Base-by-base conservation (phyloP, 2,797 vertebrate genomes). In the Sebastes matsubarae region DNA sequence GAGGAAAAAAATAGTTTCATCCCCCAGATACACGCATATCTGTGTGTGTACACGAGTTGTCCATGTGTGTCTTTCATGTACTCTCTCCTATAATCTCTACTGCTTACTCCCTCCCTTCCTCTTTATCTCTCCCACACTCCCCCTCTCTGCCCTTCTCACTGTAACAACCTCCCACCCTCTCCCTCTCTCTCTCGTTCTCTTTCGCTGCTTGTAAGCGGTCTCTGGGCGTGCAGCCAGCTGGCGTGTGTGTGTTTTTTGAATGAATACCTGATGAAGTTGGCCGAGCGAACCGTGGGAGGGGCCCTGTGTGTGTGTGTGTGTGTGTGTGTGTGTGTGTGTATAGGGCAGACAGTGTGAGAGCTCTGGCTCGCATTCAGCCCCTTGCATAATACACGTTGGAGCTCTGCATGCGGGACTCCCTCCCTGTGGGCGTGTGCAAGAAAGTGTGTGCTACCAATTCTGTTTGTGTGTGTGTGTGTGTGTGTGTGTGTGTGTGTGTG, bases 211-310 rank as follows among this genome's bases (percentile, higher is more conserved):
- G 85, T 90, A 84, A 92, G 85, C 94, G 83, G 84, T 91, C 92
- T 89, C 58, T 88, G 94, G 95, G 95, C 95, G 79, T 75, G 80
- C 89, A 90, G 96, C 96, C 96, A 95, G 92, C 85, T 94, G 94
- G 90, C 91, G 86, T 92, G 93, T 92, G 91, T 94, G 89, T 89
- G 91, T 93, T 95, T 95, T 95, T 94, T 97, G 96, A 97, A 97
- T 97, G 96, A 97, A 97, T 96, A 97, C 96, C 96, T 97, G 96
- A 97, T 97, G 95, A 96, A 96, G 94, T 96, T 96, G 95, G 96
- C 95, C 93, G 94, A 93, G 91, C 75, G 92, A 94, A 92, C 87
- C 64, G 89, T 88, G 89, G 84, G 91, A 92, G 93, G 84, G 88
- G 89, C 92, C 32, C 75, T 81, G 84, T 67, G 88, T 86, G 90